Evolutionary conservation across 2,888 invertebrate species (phyloP).

Genomic region (Frankliniella intonsa): DNA sequence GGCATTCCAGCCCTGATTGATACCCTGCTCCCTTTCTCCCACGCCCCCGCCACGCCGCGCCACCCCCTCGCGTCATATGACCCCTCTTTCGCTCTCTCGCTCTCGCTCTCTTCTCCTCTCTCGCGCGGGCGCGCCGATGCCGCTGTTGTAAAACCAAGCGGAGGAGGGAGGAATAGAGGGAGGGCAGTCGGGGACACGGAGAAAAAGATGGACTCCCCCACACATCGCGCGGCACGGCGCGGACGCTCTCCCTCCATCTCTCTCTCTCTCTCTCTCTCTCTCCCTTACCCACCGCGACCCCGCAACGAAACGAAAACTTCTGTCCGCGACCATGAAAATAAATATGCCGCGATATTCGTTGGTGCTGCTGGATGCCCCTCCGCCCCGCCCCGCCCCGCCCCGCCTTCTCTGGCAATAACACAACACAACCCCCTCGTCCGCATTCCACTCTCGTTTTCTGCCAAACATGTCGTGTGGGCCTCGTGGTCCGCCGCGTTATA

Average conservation of each 20-base stretch:
- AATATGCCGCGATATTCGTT: constrained; percentile 15
- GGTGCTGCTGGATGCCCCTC: not conserved
- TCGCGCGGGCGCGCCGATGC: not conserved
- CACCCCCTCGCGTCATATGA: no score
- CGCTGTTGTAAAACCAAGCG: not conserved
- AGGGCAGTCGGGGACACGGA: not conserved
- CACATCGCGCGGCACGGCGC: not conserved
- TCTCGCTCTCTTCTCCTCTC: not conserved
- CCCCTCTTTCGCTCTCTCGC: no score
- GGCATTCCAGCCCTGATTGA: constrained; percentile 16
- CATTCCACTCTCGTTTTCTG: not conserved
- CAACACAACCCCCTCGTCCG: not conserved
- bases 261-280: not conserved
- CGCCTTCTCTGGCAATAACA: not conserved
- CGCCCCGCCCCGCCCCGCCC: not conserved
- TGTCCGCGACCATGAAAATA: constrained; percentile 22
- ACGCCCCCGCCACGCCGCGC: not conserved
- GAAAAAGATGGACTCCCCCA: not conserved
- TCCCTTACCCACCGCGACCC: not conserved
- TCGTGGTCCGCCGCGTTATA: no score
- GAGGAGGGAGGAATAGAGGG: not conserved
- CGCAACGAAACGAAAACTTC: constrained; percentile 23
- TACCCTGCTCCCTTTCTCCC: not conserved
- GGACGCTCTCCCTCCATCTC: not conserved
- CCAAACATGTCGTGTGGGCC: no score